Percentiles rank a stretch among this genome's conserved stretches.
Conservation (phyloP, 1,140 invertebrate species). For the Trichonephila clavipes region DNA sequence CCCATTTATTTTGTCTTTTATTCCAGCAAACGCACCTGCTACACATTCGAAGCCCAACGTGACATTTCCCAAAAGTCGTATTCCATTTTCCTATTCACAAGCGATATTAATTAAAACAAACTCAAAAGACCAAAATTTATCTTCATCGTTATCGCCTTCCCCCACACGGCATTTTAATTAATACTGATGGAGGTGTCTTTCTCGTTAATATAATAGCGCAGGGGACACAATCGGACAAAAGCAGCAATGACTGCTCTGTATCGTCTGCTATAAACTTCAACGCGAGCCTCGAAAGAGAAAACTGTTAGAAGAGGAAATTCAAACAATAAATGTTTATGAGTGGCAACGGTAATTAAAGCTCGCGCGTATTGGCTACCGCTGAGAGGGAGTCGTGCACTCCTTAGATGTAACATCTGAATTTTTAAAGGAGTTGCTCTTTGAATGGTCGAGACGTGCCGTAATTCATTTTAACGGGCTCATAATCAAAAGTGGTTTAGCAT, state of each 20-base stretch:
- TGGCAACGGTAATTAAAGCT: slow-evolving; percentile 52
- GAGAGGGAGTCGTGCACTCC: background rate
- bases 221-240: slow-evolving; percentile 54
- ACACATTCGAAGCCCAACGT: background rate
- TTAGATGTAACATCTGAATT: slow-evolving; percentile 10
- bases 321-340: slow-evolving; percentile 73
- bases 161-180: slow-evolving; percentile 64
- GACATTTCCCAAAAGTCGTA: slow-evolving; percentile 31
- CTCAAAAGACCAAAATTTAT: slow-evolving; percentile 72
- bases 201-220: slow-evolving; percentile 63
- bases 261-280: slow-evolving; percentile 12
- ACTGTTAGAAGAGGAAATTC: slow-evolving; percentile 30
- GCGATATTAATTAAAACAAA: slow-evolving; percentile 63
- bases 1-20: background rate
- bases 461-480: slow-evolving; percentile 55
- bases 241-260: slow-evolving; percentile 37
- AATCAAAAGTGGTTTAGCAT: slow-evolving; percentile 43
- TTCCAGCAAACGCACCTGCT: background rate
- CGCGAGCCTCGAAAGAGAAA: background rate
- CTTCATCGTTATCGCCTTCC: slow-evolving; percentile 54
- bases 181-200: slow-evolving; percentile 47
- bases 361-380: background rate
- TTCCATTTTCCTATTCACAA: slow-evolving; percentile 16
- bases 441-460: slow-evolving; percentile 9
- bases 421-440: slow-evolving; percentile 34